Percentiles rank a stretch among this genome's conserved stretches.
Conservation (phyloP, 2,797 vertebrate genomes). For the Thalassophryne amazonica region DNA sequence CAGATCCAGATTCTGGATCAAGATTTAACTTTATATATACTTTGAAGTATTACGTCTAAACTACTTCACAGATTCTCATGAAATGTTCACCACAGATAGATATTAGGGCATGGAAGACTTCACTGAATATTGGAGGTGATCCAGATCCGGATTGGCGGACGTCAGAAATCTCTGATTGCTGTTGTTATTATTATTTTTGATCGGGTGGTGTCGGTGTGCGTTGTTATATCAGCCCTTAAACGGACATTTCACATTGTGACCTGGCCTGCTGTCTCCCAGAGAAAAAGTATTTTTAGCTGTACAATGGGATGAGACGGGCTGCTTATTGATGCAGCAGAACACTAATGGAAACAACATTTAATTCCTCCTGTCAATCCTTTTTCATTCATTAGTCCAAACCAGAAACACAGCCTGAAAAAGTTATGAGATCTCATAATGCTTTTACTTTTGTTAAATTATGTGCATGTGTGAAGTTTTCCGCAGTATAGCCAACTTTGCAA, state of each 20-base stretch:
- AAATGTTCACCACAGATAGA: too few species aligned
- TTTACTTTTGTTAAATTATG: neutral
- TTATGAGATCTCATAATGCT: too few species aligned
- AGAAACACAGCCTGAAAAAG: conserved; percentile 24
- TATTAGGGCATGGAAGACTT: too few species aligned
- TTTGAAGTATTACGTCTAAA: too few species aligned
- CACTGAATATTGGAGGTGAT: too few species aligned
- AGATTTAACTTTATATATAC: too few species aligned
- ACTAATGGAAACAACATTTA: conserved; percentile 62
- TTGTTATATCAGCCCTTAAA: conserved; percentile 40
- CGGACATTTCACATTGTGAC: conserved; percentile 54
- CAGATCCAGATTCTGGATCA: too few species aligned
- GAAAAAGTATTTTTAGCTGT: conserved; percentile 67
- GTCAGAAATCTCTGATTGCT: too few species aligned
- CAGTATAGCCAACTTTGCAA: too few species aligned
- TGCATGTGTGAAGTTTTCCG: neutral
- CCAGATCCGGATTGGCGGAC: too few species aligned
- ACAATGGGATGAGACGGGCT: conserved; percentile 51
- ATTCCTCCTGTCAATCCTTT: conserved; percentile 60
- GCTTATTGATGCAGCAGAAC: conserved; percentile 57
- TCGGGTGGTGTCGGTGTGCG: conserved; percentile 33
- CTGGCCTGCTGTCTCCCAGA: conserved; percentile 52
- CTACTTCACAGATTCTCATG: too few species aligned
- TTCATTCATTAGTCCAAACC: conserved; percentile 48
- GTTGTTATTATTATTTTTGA: too few species aligned